Evolutionary conservation across 2,888 invertebrate species (phyloP).

Genomic region (Ethmia dodecea): DNA sequence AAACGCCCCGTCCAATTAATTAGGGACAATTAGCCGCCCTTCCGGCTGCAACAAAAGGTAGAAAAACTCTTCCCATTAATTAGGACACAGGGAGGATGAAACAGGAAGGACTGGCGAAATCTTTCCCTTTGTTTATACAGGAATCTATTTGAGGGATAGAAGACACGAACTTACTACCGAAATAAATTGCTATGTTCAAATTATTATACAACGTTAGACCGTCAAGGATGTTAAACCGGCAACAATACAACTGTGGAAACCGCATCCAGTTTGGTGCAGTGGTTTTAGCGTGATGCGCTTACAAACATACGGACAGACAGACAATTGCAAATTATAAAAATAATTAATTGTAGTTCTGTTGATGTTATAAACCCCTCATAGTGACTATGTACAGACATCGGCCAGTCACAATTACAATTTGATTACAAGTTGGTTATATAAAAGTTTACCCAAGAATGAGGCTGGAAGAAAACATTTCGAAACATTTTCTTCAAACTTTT

Average conservation of each 20-base stretch:
- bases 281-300: neutral
- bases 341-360: neutral
- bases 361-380: too few relatives aligned
- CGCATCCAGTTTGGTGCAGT: neutral
- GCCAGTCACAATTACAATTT: too few relatives aligned
- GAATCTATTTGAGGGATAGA: constrained; percentile 36
- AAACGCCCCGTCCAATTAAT: constrained; percentile 70
- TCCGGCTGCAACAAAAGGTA: constrained; percentile 67
- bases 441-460: too few relatives aligned
- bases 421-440: too few relatives aligned
- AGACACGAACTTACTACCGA: too few relatives aligned
- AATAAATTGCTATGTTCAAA: too few relatives aligned
- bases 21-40: constrained; percentile 73
- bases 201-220: too few relatives aligned
- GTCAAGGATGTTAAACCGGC: too few relatives aligned
- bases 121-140: constrained; percentile 48
- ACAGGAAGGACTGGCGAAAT: constrained; percentile 33
- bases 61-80: constrained; percentile 73
- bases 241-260: neutral
- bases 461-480: too few relatives aligned
- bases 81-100: constrained; percentile 41
- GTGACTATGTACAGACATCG: too few relatives aligned
- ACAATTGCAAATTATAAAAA: neutral
- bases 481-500: too few relatives aligned
- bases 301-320: neutral